phyloP scores from a whole-genome alignment of 92 coral and sea anemone species.

The Nematostella vectensis region DNA sequence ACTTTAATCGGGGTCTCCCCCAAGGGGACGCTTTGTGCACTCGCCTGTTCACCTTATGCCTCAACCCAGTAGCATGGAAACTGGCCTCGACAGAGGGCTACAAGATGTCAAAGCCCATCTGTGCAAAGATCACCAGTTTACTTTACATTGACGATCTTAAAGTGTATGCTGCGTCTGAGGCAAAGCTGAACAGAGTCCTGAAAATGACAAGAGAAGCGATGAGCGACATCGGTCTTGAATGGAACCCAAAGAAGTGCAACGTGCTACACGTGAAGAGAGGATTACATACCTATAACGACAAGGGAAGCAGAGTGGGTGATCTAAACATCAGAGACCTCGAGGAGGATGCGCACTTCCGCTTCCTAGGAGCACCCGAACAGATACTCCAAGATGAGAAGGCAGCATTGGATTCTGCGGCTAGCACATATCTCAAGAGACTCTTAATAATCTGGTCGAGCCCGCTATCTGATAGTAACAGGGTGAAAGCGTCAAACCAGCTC shows the following conservation, averaged over 20 bases:
- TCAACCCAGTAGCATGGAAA: conserved; percentile 17
- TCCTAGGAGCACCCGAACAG: conserved; percentile 13
- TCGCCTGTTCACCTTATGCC: conserved; percentile 24
- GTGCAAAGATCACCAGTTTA: conserved; percentile 27
- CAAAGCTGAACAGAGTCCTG: conserved; percentile 17
- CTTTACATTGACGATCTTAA: conserved; percentile 38
- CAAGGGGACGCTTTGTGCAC: conserved; percentile 35
- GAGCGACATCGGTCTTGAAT: conserved; percentile 31
- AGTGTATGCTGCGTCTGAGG: conserved; percentile 27
- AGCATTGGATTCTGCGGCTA: conserved; percentile 20
- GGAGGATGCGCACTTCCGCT: too few relatives aligned
- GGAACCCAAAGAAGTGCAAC: conserved; percentile 47
- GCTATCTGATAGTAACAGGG: too few relatives aligned
- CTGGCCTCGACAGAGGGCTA: conserved; percentile 32
- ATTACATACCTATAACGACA: conserved; percentile 15
- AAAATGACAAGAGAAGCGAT: conserved; percentile 16
- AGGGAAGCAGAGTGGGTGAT: too few relatives aligned
- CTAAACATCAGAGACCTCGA: too few relatives aligned
- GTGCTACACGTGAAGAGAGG: conserved; percentile 40
- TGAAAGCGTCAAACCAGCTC: too few relatives aligned
- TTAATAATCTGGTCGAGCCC: too few relatives aligned
- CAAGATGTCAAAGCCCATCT: conserved; percentile 26
- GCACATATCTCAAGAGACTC: conserved; percentile 18
- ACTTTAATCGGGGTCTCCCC: conserved; percentile 27
- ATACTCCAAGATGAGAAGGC: conserved; percentile 17